Evolutionary conservation across 2,888 invertebrate species (phyloP), one percentile per base, ranked within the genome.

Genomic region (Autographa pulchrina): DNA sequence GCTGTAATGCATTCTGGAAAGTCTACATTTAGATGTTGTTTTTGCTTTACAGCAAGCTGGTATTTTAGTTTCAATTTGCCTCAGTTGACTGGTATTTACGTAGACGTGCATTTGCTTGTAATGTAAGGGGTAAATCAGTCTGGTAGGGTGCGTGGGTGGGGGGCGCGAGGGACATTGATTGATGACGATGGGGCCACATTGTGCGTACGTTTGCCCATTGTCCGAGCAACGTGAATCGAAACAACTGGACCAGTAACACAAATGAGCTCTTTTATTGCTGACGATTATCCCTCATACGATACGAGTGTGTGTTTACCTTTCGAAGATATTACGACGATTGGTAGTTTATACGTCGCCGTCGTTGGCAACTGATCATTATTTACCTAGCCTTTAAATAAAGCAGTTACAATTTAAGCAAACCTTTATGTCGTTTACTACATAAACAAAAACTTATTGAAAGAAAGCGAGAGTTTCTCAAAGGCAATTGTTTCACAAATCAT

Each of bases 181-280:
- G 94, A 94, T 94, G 94, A 92, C 88, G 89, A 84, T 88, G 89
- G 88, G 91, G 89, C 86, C 84, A 90, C 87, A 90, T 92, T 92
- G 92, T 91, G 88, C 89, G 90, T 89, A 88, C 89, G 85, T 86
- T 88, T 87, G 89, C 88, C 92, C 90, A 93, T 94, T 94, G 94
- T 94, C 93, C 92, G 86, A 90, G 86, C 86, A 88, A 87, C 90
- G 89, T 86, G 90, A 89, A 92, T 90, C 91, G 92, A 93, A 94
- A 93, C 93, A 92, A 94, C 92, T 91, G 89, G 88, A 89, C 90
- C 90, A 84, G 74, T 79, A 82, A 84, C 86, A 85, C 84, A 90
- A 92, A 90, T 89, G 90, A 91, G 91, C 86, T 89, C 90, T 88
- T 91, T 91, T 89, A 90, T 89, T 90, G 86, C 88, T 81, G 64